Base-by-base conservation (phyloP, 2,888 invertebrate genomes). In the Hirudinaria manillensis region DNA sequence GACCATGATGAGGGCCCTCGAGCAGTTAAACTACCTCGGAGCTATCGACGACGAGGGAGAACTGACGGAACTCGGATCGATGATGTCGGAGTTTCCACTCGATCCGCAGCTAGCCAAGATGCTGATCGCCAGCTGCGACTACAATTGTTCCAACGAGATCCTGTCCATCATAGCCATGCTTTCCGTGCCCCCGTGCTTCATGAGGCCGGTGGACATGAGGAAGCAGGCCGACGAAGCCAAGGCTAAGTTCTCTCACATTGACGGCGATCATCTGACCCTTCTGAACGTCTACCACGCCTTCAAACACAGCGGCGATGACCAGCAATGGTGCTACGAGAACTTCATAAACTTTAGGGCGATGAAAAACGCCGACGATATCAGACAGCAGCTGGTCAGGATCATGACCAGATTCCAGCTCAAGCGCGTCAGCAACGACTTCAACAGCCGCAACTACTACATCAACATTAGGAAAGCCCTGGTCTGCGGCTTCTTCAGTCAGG, bases 291-390 rank as follows among this genome's bases (percentile, higher is more conserved):
- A 96, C 85, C 99, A 99, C 84, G 95, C 97, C 72, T 99, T 99
- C 99, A 92, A 94, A 82, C 97, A 97, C 84, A 98, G 98, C 84
- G 97, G 98, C 86, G 98, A 98, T 86, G 95, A 95, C 0, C 95
- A 94, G 85, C 94, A 96, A 0, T 99, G 99, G 99, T 99, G 99
- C 85, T 98, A 96, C 83, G 98, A 99, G 84, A 99, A 99, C 87
- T 99, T 99, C 84, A 94, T 99, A 3, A 98, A 99, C 87, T 94
- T 96, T 29, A 87, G 98, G 32, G 98, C 97, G 0, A 86, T 99
- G 77, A 99, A 99, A 85, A 89, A 98, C 29, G 95, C 98, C 0
- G 96, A 98, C 86, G 98, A 99, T 87, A 96, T 99, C 0, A 89
- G 99, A 65, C 99, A 99, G 86, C 99, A 99, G 84, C 87, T 99